Conservation (phyloP, 1,140 invertebrate species). For the Dermatophagoides farinae region DNA sequence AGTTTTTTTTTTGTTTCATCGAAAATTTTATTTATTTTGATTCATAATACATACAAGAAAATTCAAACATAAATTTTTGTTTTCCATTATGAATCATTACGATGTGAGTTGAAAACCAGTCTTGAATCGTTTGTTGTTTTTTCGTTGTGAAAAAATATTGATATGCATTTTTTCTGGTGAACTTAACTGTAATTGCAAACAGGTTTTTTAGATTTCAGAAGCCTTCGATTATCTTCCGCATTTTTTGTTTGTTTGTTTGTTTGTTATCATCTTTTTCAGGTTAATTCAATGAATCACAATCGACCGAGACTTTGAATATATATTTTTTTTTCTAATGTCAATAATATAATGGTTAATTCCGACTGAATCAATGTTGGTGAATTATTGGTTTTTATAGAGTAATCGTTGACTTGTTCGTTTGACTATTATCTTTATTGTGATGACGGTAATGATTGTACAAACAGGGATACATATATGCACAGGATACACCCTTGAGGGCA, state of each 20-base stretch:
- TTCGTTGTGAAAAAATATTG: background rate
- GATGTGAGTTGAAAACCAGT: background rate
- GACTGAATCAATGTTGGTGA: too few relatives aligned
- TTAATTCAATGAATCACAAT: too few relatives aligned
- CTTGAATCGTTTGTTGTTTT: background rate
- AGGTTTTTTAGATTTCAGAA: too few relatives aligned
- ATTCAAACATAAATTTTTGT: background rate
- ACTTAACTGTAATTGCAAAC: background rate
- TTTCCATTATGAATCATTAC: background rate
- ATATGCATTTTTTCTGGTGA: background rate
- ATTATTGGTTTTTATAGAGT: background rate
- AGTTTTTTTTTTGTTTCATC: background rate
- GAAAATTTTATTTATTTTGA: background rate
- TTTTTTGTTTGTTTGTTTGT: background rate
- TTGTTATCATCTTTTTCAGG: too few relatives aligned
- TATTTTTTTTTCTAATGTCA: background rate
- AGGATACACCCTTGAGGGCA: slow-evolving; percentile 10
- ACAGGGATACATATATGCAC: slow-evolving; percentile 11
- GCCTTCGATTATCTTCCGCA: background rate
- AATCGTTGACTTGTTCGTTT: background rate
- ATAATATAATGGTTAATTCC: background rate
- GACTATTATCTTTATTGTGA: too few relatives aligned
- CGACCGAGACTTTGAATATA: too few relatives aligned
- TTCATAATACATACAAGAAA: background rate
- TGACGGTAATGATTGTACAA: background rate